phyloP scores from a whole-genome alignment of 2,888 invertebrate species.

The Vannuccia rotundouncinata region DNA sequence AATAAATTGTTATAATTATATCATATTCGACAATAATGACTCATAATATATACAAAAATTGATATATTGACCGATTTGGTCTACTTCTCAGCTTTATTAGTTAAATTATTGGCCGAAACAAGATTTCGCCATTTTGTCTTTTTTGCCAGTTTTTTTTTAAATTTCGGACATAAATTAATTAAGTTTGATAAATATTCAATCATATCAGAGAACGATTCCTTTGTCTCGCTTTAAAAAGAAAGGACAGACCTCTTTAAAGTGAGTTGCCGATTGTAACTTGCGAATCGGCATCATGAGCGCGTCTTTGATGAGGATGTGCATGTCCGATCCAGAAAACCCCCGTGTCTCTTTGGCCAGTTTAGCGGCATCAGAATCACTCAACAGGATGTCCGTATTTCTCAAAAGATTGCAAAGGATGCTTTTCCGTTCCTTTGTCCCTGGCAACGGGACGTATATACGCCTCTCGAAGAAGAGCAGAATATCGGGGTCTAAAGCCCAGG shows the following conservation, averaged over 20 bases:
- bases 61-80: too few species aligned
- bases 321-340: constrained; percentile 94
- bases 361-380: constrained; percentile 77
- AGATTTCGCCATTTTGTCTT: too few species aligned
- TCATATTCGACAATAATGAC: too few species aligned
- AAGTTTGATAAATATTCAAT: too few species aligned
- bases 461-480: constrained; percentile 95
- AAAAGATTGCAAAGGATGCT: constrained; percentile 91
- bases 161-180: too few species aligned
- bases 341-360: constrained; percentile 19
- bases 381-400: constrained; percentile 70
- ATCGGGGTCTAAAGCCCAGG: constrained; percentile 88
- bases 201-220: too few species aligned
- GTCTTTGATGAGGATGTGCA: constrained; percentile 90
- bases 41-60: too few species aligned
- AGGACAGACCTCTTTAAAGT: constrained; percentile 76
- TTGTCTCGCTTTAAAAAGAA: too few species aligned
- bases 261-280: constrained; percentile 95
- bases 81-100: too few species aligned
- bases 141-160: too few species aligned
- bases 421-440: constrained; percentile 82
- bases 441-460: constrained; percentile 92
- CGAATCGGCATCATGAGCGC: constrained; percentile 97
- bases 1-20: too few species aligned
- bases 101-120: too few species aligned